Percentiles rank a stretch among this genome's conserved stretches.
These are phyloP conservation scores for Hydractinia echinata DNA, from an alignment of 30 jellyfish, hydroid and myxozoan species.

Conservation along the genomic window DNA sequence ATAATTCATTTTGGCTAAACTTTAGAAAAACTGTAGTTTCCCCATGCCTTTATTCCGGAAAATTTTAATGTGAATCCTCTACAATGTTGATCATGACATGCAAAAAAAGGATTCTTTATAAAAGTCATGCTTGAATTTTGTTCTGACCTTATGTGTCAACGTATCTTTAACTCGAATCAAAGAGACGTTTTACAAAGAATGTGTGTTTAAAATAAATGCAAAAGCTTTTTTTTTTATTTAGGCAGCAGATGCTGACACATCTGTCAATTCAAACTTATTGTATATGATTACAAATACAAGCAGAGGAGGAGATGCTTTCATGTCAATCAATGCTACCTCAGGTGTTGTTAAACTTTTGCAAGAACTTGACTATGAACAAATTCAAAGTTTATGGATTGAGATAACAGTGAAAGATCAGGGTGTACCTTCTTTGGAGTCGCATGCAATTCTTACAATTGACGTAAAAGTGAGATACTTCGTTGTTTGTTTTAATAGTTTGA, in stretches of 20 bases:
- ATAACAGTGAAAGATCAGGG: neutral
- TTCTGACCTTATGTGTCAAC: too few relatives aligned
- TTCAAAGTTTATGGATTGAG: neutral
- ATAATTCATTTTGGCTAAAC: neutral
- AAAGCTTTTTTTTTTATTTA: neutral
- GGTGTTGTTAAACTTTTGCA: neutral
- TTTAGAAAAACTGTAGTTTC: neutral
- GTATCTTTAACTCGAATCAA: too few relatives aligned
- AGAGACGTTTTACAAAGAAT: too few relatives aligned
- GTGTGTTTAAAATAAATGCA: too few relatives aligned
- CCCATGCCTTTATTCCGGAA: neutral
- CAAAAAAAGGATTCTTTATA: too few relatives aligned
- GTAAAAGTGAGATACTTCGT: neutral
- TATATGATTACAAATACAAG: constrained; percentile 1
- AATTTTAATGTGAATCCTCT: too few relatives aligned
- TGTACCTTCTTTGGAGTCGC: neutral
- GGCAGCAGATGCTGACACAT: constrained; percentile 12
- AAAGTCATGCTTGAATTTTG: too few relatives aligned
- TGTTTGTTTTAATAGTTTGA: too few relatives aligned
- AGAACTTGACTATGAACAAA: neutral
- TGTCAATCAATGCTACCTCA: neutral
- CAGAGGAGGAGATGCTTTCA: neutral
- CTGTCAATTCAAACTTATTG: neutral
- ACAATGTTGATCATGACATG: too few relatives aligned
- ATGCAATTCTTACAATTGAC: neutral